Conservation (phyloP, 2,113 vertebrate genomes). For the Promerops cafer region DNA sequence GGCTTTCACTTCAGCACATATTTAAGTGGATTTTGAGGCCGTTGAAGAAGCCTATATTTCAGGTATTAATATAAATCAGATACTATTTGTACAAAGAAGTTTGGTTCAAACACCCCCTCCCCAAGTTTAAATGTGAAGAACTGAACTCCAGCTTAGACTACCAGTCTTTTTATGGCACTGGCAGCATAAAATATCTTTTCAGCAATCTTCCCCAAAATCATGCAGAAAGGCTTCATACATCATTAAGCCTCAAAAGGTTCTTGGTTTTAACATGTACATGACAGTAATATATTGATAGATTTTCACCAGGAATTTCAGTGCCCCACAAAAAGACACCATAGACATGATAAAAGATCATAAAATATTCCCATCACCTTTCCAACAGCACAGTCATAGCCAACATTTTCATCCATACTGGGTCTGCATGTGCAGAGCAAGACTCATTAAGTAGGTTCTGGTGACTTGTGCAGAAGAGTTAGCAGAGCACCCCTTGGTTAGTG, state of each 20-base stretch:
- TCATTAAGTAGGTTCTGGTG: not conserved
- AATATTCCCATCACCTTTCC: not conserved
- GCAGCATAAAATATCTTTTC: not conserved
- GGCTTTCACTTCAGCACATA: not conserved
- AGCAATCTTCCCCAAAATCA: not conserved
- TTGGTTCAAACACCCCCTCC: not conserved
- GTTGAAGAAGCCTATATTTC: not conserved
- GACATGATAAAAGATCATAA: not conserved
- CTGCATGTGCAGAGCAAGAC: not conserved
- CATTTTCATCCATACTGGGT: not conserved
- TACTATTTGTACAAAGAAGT: not conserved
- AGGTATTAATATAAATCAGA: not conserved
- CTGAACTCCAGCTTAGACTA: not conserved
- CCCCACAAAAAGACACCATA: rapidly evolving
- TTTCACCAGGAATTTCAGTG: not conserved
- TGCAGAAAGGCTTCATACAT: not conserved
- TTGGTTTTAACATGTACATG: not conserved
- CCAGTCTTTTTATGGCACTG: not conserved
- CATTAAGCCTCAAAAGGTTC: not conserved
- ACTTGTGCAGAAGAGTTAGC: not conserved
- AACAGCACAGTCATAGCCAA: not conserved
- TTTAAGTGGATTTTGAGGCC: not conserved
- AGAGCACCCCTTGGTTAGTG: not conserved
- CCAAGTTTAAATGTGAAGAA: not conserved
- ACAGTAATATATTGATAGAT: not conserved